phyloP scores from a whole-genome alignment of 92 coral and sea anemone genomes.

The Bergia puertoricense region DNA sequence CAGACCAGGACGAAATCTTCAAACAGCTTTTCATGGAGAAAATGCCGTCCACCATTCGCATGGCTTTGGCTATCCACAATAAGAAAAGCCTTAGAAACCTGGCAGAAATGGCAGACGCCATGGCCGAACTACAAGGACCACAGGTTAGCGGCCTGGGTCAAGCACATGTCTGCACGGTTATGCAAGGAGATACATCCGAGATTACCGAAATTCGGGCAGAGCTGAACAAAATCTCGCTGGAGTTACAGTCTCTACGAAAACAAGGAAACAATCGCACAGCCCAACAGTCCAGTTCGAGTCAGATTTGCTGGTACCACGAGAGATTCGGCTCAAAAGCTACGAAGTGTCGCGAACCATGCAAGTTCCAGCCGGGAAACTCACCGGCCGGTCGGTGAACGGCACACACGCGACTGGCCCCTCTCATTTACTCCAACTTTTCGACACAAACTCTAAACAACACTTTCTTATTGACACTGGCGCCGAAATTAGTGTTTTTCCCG shows the following conservation, averaged over 20 bases:
- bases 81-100: conserved; percentile 32
- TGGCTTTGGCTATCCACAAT: conserved; percentile 47
- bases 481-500: conserved; percentile 55
- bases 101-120: conserved; percentile 64
- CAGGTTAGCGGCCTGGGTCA: conserved; percentile 25
- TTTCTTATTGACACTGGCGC: conserved; percentile 61
- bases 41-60: conserved; percentile 52
- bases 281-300: too few species aligned
- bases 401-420: too few species aligned
- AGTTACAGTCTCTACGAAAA: not conserved
- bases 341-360: conserved; percentile 57
- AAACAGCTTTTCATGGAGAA: conserved; percentile 27
- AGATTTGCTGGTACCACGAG: conserved; percentile 58
- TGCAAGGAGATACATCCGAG: not conserved
- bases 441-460: conserved; percentile 46
- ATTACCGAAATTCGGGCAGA: conserved; percentile 4
- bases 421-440: conserved; percentile 46
- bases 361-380: conserved; percentile 51
- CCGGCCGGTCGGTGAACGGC: conserved; percentile 53
- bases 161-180: not conserved
- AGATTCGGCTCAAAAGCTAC: conserved; percentile 43
- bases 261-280: not conserved
- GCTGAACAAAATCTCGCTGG: conserved; percentile 1
- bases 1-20: not conserved
- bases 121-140: conserved; percentile 63